Evolutionary conservation across 2,888 invertebrate genomes (phyloP), one percentile per base, ranked within the genome.

Genomic region (Drosophila melanosoma): DNA sequence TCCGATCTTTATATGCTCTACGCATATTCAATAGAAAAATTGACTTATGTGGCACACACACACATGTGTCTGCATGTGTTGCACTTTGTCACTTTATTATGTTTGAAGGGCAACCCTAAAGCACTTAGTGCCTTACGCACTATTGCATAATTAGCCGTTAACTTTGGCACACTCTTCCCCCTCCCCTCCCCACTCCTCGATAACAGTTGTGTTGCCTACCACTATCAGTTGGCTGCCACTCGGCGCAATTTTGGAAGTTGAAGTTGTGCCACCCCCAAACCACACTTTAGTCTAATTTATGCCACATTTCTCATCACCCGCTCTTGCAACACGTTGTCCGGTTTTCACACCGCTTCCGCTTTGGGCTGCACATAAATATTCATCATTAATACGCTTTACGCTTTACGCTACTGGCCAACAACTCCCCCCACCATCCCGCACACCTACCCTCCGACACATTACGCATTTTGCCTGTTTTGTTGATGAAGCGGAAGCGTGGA

Each of bases 311-410:
- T 77, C 79, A 64, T 67, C 56, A 49, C 45, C 36, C 48, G 20
- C n/a, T 49, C 59, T 5, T 15, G 45, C 68, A 67, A 64, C 54
- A 29, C 48, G 59, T 45, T 57, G 76, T 70, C 77, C 74, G 54
- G 69, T 63, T 53, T 61, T 61, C 53, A 67, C 51, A 58, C 60
- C 63, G 80, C 69, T 89, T 84, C 90, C 87, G 89, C 74, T 87
- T 77, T 74, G 74, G 74, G 74, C 76, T 79, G 78, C 81, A 82
- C 90, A 87, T 90, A 87, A 87, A 87, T 87, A 87, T 90, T 90
- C 90, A 90, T 90, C 89, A 90, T 90, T 90, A 87, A 90, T 87
- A 83, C 87, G 87, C 81, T 83, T 88, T 90, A 83, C 90, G 88
- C 86, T 87, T 86, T 85, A 63, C 58, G 59, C 78, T 69, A 67